These are phyloP conservation scores for Cynodonichthys magdalenae DNA, from an alignment of 2,797 vertebrate species.

Conservation along the genomic window DNA sequence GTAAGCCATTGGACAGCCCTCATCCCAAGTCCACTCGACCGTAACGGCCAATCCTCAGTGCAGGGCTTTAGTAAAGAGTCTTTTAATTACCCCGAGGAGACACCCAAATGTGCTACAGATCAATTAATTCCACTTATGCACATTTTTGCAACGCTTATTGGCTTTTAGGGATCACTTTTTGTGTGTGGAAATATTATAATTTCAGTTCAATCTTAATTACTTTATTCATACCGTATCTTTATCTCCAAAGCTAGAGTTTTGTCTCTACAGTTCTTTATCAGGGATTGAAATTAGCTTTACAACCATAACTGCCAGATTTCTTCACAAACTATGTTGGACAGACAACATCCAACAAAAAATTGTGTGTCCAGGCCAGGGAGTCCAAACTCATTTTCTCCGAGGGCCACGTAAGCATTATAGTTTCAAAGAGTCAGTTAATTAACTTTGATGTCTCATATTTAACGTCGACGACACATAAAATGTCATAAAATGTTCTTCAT, in stretches of 20 bases:
- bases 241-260: slow-evolving; percentile 1
- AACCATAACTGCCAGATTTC: slow-evolving; percentile 8
- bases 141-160: background rate
- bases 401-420: too few relatives aligned
- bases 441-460: too few relatives aligned
- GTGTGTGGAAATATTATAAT: slow-evolving; percentile 5
- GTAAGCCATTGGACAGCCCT: slow-evolving; percentile 46
- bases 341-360: slow-evolving; percentile 13
- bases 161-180: background rate
- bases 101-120: slow-evolving; percentile 33
- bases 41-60: slow-evolving; percentile 40
- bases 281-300: slow-evolving; percentile 28
- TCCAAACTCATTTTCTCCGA: too few relatives aligned
- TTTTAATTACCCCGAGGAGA: slow-evolving; percentile 58
- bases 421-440: too few relatives aligned
- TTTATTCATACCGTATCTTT: slow-evolving; percentile 1
- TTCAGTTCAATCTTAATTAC: background rate
- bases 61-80: slow-evolving; percentile 49
- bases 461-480: too few relatives aligned
- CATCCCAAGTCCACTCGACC: slow-evolving; percentile 51
- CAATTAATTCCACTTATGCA: slow-evolving; percentile 25
- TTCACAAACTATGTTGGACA: slow-evolving; percentile 4
- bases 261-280: slow-evolving; percentile 10
- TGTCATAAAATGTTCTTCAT: too few relatives aligned
- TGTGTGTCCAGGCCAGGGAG: background rate